Percentiles rank a stretch among this genome's conserved stretches.
Evolutionary conservation across 2,797 vertebrate genomes (phyloP).

Genomic region (Platalea minor): DNA sequence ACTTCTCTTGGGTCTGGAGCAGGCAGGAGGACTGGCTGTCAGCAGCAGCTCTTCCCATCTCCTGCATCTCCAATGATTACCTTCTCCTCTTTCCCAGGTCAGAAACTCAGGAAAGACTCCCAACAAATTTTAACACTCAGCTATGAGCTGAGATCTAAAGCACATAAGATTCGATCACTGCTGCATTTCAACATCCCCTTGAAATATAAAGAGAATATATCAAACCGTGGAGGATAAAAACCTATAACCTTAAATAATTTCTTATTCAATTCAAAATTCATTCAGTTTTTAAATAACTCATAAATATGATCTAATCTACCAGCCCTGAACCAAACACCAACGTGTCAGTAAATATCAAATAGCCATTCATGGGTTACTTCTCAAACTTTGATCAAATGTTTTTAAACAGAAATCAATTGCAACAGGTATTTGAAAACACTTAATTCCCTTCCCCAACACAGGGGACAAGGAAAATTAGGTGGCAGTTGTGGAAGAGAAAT

Average conservation of each 20-base stretch:
- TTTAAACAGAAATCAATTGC: neutral
- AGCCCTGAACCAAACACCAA: neutral
- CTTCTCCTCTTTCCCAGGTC: neutral
- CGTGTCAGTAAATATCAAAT: neutral
- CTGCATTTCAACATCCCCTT: neutral
- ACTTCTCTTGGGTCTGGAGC: neutral
- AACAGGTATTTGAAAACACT: neutral
- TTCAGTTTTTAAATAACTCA: neutral
- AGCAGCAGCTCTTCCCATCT: neutral
- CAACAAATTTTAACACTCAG: neutral
- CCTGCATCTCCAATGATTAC: neutral
- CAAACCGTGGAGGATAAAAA: neutral
- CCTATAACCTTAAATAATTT: neutral
- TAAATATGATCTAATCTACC: neutral
- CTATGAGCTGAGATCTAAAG: neutral
- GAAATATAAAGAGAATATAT: neutral
- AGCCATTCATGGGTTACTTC: neutral
- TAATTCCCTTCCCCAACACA: neutral
- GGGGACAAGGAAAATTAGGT: neutral
- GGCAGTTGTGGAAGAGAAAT: neutral
- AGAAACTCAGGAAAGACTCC: neutral
- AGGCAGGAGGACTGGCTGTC: neutral
- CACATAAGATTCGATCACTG: rapidly evolving
- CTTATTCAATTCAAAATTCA: neutral
- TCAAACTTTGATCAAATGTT: neutral